Percentiles rank a stretch among this genome's conserved stretches.
Conservation (phyloP, 2,797 vertebrate species). For the Hipposideros larvatus region DNA sequence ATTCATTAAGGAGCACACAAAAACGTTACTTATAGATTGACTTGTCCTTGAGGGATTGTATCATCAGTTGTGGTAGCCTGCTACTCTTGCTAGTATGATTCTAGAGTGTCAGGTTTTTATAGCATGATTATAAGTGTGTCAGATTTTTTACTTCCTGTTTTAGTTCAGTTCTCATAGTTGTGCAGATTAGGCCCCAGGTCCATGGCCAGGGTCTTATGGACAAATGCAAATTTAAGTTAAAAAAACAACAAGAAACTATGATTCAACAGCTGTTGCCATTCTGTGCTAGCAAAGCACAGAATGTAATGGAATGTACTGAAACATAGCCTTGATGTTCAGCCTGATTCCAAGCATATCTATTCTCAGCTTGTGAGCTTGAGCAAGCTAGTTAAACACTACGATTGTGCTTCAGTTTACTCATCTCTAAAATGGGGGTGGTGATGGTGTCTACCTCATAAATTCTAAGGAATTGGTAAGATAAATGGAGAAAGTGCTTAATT, state of each 20-base stretch:
- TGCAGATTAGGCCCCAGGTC: not conserved
- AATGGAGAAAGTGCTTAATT: conserved; percentile 8
- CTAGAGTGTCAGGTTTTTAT: not conserved
- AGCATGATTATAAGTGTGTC: not conserved
- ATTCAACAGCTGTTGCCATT: not conserved
- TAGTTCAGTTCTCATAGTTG: no score
- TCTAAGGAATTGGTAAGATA: conserved; percentile 6
- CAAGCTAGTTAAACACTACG: not conserved
- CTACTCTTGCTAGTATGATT: not conserved
- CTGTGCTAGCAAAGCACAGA: not conserved
- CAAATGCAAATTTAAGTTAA: conserved; percentile 37
- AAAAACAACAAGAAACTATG: not conserved
- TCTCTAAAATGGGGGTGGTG: not conserved
- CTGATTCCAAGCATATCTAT: not conserved
- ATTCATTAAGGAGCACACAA: not conserved
- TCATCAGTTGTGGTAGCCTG: not conserved
- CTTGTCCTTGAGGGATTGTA: not conserved
- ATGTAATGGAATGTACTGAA: not conserved
- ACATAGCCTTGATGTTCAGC: not conserved
- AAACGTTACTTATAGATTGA: not conserved
- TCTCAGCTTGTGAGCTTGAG: not conserved
- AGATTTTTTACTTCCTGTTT: not conserved
- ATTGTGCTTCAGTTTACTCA: not conserved
- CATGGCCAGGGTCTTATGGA: not conserved
- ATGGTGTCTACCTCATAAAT: not conserved